Percentiles rank a stretch among this genome's conserved stretches.
Conservation (phyloP, 2,888 invertebrate genomes). For the Lycia hirtaria region DNA sequence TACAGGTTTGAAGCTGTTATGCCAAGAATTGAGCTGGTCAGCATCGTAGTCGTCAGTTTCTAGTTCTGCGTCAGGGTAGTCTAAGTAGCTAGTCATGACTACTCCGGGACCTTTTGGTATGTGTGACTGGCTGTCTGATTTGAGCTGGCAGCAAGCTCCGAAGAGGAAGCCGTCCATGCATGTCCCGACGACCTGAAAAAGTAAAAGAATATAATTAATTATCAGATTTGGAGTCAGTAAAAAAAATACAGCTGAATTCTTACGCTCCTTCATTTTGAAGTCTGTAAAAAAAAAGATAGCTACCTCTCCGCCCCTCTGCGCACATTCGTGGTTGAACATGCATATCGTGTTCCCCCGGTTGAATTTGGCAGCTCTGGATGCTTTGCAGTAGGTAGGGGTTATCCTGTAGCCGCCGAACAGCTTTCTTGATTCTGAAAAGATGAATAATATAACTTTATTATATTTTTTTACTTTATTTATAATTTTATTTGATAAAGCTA, state of each 20-base stretch:
- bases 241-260: too few species aligned
- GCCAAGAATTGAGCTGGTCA: conserved; percentile 73
- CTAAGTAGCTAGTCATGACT: conserved; percentile 78
- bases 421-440: conserved; percentile 84
- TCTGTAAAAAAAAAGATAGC: neutral
- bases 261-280: too few species aligned
- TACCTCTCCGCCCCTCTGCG: conserved; percentile 89
- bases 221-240: too few species aligned
- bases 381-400: conserved; percentile 92
- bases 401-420: conserved; percentile 94
- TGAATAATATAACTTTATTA: conserved; percentile 7
- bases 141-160: conserved; percentile 94
- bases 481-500: too few species aligned
- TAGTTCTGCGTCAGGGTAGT: conserved; percentile 73
- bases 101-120: conserved; percentile 81
- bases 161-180: conserved; percentile 97
- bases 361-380: conserved; percentile 87
- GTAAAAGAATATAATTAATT: neutral
- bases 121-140: conserved; percentile 77
- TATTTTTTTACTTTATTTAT: neutral
- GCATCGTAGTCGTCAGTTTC: conserved; percentile 72
- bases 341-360: conserved; percentile 91
- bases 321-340: conserved; percentile 97
- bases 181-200: conserved; percentile 88
- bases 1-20: conserved; percentile 77